phyloP scores from a whole-genome alignment of 2,113 vertebrate genomes.

The Osmerus mordax region DNA sequence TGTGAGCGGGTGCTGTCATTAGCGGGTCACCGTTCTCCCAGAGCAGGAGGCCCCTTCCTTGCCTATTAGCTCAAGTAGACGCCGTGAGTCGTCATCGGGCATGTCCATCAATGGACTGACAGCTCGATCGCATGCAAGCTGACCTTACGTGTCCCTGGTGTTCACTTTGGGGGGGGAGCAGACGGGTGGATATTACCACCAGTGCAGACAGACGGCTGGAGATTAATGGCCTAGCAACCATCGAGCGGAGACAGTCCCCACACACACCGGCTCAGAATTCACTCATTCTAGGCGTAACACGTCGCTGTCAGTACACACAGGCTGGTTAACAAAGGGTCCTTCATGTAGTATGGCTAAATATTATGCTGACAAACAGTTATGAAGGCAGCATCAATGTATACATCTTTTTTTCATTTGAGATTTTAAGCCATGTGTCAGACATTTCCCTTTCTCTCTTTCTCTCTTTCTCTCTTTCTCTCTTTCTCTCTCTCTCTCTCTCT shows the following conservation, averaged over 20 bases:
- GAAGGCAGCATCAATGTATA: too few relatives aligned
- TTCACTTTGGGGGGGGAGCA: slow-evolving; percentile 26
- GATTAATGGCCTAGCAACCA: slow-evolving; percentile 38
- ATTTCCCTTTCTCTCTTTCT: slow-evolving; percentile 18
- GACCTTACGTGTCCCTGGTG: slow-evolving; percentile 37
- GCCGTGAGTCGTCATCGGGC: slow-evolving; percentile 15
- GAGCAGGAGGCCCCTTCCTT: slow-evolving; percentile 35
- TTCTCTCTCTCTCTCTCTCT: slow-evolving; percentile 16
- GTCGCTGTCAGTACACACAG: too few relatives aligned
- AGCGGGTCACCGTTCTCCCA: slow-evolving; percentile 11
- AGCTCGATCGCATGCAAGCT: slow-evolving; percentile 35
- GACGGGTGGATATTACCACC: slow-evolving; percentile 25
- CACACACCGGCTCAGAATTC: slow-evolving; percentile 17
- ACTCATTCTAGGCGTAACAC: neutral
- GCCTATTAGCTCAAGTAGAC: slow-evolving; percentile 22
- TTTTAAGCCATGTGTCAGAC: neutral
- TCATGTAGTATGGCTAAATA: too few relatives aligned
- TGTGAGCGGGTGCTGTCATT: slow-evolving; percentile 47
- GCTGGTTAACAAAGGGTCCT: too few relatives aligned
- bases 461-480: slow-evolving; percentile 15
- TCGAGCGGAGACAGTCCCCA: slow-evolving; percentile 21
- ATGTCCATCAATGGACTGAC: slow-evolving; percentile 54
- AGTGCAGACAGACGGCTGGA: slow-evolving; percentile 18
- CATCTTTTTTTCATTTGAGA: slow-evolving; percentile 15
- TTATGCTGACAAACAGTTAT: too few relatives aligned